Percentiles rank a stretch among this genome's conserved stretches.
These are phyloP conservation scores for Myrmecobius fasciatus DNA, from an alignment of 2,113 vertebrate species.

Conservation along the genomic window DNA sequence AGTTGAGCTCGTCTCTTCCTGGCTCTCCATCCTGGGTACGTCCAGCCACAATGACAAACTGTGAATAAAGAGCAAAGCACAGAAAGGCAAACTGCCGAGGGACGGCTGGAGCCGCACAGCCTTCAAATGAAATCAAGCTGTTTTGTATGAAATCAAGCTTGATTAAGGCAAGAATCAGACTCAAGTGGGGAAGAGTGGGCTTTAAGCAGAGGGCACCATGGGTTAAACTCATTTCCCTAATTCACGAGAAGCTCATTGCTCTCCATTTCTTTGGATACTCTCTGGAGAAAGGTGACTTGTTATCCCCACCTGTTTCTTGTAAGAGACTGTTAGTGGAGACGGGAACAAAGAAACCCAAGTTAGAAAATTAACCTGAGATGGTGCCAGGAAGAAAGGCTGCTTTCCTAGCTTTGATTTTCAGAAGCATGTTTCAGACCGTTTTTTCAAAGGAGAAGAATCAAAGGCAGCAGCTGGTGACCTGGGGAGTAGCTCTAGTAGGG, in stretches of 20 bases:
- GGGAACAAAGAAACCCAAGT: slow-evolving; percentile 4
- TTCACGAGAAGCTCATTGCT: slow-evolving; percentile 58
- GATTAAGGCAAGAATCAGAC: slow-evolving; percentile 44
- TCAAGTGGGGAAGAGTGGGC: slow-evolving; percentile 5
- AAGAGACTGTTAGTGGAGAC: slow-evolving; percentile 48
- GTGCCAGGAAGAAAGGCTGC: not conserved
- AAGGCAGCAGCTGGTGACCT: not conserved
- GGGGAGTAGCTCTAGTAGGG: slow-evolving; percentile 22
- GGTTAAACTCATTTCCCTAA: slow-evolving; percentile 58
- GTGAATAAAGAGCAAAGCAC: slow-evolving; percentile 21
- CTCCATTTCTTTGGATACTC: slow-evolving; percentile 33
- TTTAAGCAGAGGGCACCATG: slow-evolving; percentile 53
- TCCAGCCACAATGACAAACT: not conserved
- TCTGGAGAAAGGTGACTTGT: slow-evolving; percentile 33
- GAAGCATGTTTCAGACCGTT: not conserved
- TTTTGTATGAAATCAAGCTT: slow-evolving; percentile 23
- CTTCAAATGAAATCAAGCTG: not conserved
- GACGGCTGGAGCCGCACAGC: no score
- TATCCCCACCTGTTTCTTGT: slow-evolving; percentile 12
- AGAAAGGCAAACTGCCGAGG: not conserved
- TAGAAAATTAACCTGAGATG: not conserved
- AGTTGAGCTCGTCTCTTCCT: not conserved
- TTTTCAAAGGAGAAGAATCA: slow-evolving; percentile 52
- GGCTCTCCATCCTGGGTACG: no score
- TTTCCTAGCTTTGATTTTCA: not conserved